phyloP scores from a whole-genome alignment of 2,888 invertebrate species.

The Drosophila percnosoma region DNA sequence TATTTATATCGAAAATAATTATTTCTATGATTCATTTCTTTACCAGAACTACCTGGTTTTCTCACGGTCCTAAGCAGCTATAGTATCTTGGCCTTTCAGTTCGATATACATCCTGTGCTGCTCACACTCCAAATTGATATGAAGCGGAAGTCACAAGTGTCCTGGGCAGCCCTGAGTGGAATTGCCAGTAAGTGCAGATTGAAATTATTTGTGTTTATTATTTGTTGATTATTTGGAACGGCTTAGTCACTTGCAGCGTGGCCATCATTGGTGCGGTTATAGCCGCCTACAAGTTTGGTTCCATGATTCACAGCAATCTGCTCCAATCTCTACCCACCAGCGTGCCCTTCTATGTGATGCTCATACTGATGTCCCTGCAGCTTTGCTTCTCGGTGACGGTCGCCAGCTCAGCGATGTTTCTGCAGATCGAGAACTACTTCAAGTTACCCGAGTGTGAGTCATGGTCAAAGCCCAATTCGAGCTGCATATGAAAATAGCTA shows the following conservation, averaged over 20 bases:
- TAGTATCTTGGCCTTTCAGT: constrained; percentile 90
- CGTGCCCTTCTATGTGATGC: constrained; percentile 88
- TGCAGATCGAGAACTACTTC: constrained; percentile 92
- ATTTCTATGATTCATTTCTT: background rate
- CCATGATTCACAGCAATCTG: constrained; percentile 87
- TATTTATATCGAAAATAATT: background rate
- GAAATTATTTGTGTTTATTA: background rate
- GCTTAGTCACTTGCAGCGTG: constrained; percentile 87
- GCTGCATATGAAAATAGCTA: background rate
- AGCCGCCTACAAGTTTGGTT: constrained; percentile 88
- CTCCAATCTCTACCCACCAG: constrained; percentile 89
- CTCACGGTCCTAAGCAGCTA: constrained; percentile 87
- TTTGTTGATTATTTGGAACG: background rate
- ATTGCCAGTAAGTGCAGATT: constrained; percentile 87
- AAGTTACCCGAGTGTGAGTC: constrained; percentile 89
- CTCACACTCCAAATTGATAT: constrained; percentile 97
- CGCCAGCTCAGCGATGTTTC: constrained; percentile 92
- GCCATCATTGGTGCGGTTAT: constrained; percentile 88
- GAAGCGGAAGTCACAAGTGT: constrained; percentile 90
- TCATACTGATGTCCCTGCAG: constrained; percentile 91
- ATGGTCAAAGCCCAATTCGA: background rate
- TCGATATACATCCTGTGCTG: constrained; percentile 93
- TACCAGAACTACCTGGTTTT: constrained; percentile 83
- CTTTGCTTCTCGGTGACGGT: constrained; percentile 91
- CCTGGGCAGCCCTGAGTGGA: constrained; percentile 89